Evolutionary conservation across 2,888 invertebrate species (phyloP).

Genomic region (Leptogaster cylindrica): DNA sequence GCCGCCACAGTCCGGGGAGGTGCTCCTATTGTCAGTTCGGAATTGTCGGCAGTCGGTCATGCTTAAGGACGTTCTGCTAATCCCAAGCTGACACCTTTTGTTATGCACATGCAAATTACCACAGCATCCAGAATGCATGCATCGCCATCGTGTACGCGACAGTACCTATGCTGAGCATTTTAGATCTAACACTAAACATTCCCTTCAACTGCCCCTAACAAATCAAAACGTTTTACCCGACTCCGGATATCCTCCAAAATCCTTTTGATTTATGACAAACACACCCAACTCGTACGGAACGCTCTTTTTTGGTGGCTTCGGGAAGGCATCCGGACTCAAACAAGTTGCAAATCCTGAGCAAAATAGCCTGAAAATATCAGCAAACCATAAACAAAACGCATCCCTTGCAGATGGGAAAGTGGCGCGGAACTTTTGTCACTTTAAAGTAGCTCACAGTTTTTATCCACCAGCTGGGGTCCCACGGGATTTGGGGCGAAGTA

Average conservation of each 20-base stretch:
- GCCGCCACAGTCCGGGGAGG: not conserved
- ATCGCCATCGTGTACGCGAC: not conserved
- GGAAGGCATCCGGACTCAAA: slow-evolving; percentile 42
- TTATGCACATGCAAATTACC: slow-evolving; percentile 7
- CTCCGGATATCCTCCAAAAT: slow-evolving; percentile 46
- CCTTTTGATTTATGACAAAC: slow-evolving; percentile 47
- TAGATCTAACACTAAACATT: slow-evolving; percentile 45
- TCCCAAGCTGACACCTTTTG: slow-evolving; percentile 27
- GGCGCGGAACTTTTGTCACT: slow-evolving; percentile 44
- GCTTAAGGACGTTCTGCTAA: slow-evolving; percentile 13
- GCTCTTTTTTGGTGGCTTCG: slow-evolving; percentile 34
- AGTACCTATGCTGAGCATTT: slow-evolving; percentile 28
- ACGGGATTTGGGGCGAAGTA: slow-evolving; percentile 39
- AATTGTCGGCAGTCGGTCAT: slow-evolving; percentile 19
- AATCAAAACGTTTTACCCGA: slow-evolving; percentile 46
- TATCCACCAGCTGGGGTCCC: slow-evolving; percentile 38
- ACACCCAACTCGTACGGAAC: slow-evolving; percentile 40
- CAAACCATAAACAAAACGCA: slow-evolving; percentile 28
- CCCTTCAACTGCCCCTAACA: slow-evolving; percentile 38
- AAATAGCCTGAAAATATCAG: slow-evolving; percentile 46
- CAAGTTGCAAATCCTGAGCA: slow-evolving; percentile 46
- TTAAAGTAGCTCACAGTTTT: slow-evolving; percentile 43
- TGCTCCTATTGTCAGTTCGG: not conserved
- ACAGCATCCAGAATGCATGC: not conserved
- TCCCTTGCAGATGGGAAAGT: slow-evolving; percentile 24